Percentiles rank a stretch among this genome's conserved stretches.
phyloP scores from a whole-genome alignment of 2,113 vertebrate genomes.

The Pygoscelis adeliae region DNA sequence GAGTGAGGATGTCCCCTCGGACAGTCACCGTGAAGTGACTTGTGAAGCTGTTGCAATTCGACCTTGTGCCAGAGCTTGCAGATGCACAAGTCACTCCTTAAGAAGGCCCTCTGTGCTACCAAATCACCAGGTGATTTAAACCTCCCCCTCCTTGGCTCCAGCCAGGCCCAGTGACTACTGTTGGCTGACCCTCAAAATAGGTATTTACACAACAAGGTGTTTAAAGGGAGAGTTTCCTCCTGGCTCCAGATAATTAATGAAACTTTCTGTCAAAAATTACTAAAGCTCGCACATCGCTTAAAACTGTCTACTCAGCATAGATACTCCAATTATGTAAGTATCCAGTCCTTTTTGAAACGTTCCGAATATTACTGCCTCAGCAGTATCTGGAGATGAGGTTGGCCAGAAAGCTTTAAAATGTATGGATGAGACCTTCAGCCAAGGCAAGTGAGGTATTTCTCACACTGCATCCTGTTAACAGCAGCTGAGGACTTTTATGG shows the following conservation, averaged over 20 bases:
- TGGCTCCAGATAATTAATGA: neutral
- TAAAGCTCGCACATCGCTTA: neutral
- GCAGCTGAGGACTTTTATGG: neutral
- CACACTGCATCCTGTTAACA: neutral
- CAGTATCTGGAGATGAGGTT: neutral
- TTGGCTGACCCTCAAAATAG: neutral
- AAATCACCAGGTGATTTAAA: neutral
- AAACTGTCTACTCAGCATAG: neutral
- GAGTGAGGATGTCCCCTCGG: neutral
- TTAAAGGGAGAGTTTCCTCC: neutral
- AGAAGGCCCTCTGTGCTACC: neutral
- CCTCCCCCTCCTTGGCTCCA: neutral
- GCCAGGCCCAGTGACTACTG: neutral
- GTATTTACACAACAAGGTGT: neutral
- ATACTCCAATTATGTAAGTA: constrained; percentile 6
- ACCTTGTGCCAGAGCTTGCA: neutral
- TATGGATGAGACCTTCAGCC: neutral
- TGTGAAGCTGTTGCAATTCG: neutral
- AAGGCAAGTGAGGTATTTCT: neutral
- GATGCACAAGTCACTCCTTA: neutral
- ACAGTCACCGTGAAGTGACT: too few species aligned
- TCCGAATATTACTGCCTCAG: neutral
- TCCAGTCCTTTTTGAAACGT: neutral
- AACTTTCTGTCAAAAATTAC: neutral
- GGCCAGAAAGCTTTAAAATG: neutral